Evolutionary conservation across 2,888 invertebrate genomes (phyloP).

Genomic region (Amitus sp.): DNA sequence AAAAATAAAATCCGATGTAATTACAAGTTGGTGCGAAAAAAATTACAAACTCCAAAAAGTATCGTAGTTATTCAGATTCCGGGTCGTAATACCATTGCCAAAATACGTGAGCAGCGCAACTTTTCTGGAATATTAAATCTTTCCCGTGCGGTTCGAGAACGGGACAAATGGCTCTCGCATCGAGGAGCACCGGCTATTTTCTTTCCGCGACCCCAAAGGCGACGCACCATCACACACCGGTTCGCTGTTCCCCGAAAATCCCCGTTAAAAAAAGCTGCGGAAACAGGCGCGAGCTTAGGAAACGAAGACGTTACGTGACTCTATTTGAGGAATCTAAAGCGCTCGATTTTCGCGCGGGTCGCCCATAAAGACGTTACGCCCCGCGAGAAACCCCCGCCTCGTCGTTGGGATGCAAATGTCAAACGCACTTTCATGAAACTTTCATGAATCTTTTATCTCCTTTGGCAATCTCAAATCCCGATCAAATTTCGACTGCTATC

Average conservation of each 20-base stretch:
- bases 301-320: slow-evolving; percentile 40
- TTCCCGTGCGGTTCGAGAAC: slow-evolving; percentile 16
- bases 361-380: slow-evolving; percentile 27
- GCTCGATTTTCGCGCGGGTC: slow-evolving; percentile 36
- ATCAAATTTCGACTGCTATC: background rate
- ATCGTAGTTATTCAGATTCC: slow-evolving; percentile 52
- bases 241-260: slow-evolving; percentile 32
- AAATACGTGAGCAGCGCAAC: slow-evolving; percentile 51
- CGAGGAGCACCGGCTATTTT: slow-evolving; percentile 17
- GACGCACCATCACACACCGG: slow-evolving; percentile 17
- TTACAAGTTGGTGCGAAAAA: slow-evolving; percentile 57
- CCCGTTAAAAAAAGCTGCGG: slow-evolving; percentile 24
- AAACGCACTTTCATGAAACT: slow-evolving; percentile 25
- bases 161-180: slow-evolving; percentile 6
- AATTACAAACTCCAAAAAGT: slow-evolving; percentile 64
- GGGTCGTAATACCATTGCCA: no score
- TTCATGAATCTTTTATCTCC: background rate
- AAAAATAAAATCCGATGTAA: slow-evolving; percentile 29
- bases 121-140: slow-evolving; percentile 53
- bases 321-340: slow-evolving; percentile 38
- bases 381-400: background rate
- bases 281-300: slow-evolving; percentile 28
- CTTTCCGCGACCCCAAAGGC: slow-evolving; percentile 14
- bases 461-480: background rate
- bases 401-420: slow-evolving; percentile 30